Base-by-base conservation (phyloP, 2,888 invertebrate genomes). In the Capitulum mitella region DNA sequence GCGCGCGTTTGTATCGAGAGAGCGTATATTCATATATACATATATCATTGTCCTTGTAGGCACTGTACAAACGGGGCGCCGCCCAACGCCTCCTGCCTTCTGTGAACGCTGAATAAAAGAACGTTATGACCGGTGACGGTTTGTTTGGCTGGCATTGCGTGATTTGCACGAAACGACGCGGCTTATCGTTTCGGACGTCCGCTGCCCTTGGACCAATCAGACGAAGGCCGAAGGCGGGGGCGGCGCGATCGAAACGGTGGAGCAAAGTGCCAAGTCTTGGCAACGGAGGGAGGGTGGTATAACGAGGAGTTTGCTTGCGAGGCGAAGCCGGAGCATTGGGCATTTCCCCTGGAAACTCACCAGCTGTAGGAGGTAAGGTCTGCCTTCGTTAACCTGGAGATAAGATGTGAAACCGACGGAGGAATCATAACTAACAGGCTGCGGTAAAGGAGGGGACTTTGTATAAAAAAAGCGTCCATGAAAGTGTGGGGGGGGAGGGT, bases 1-100 rank as follows among this genome's bases (percentile, higher is more conserved):
- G 34, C 14, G 34, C 26, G 26, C 22, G 40, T 37, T 34, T 22
- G 40, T 40, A 70, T 14, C 37, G 40, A 70, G 70, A 70, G 37
- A 70, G 12, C 37, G 70, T 70, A 19, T 70, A 70, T 70, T 70
- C 70, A 70, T 70, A 40, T 70, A 70, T 70, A 70, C 70, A 70
- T 70, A 70, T 70, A 70, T 40, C 70, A 70, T 70, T 70, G 40
- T 26, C 40, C 8, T 37, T 70, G 70, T 70, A 70, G 12, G 40
- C 40, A 70, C 70, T 40, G 70, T 70, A 70, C 40, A 70, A 70
- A 70, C 8, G 64, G 64, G 19, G 19, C 51, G 34, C 34, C 3
- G 34, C 16, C 16, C 34, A 14, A 14, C 14, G 34, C 34, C 64
- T 14, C 3, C 34, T 29, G 58, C 29, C n/a, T 58, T 29, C 40